Conservation (phyloP, 2,113 vertebrate species). For the Pyrgilauda ruficollis region DNA sequence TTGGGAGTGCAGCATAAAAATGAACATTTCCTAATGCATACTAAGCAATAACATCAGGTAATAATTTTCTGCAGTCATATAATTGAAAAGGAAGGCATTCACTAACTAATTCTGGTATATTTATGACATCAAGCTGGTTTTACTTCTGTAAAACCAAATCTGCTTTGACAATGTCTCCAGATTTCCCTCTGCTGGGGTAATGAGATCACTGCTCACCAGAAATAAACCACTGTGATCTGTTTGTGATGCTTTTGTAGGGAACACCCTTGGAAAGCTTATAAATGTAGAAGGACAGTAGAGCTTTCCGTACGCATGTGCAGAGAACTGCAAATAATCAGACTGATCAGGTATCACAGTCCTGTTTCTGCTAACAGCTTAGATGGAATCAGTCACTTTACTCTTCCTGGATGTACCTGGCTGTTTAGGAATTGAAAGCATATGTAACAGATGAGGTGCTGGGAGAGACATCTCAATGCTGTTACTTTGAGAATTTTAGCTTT, state of each 20-base stretch:
- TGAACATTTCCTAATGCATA: not conserved
- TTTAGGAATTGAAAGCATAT: not conserved
- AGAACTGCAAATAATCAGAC: not conserved
- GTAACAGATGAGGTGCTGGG: not conserved
- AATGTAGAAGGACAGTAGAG: not conserved
- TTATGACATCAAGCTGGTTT: not conserved
- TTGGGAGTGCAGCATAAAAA: not conserved
- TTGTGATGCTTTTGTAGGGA: not conserved
- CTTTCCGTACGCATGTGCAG: not conserved
- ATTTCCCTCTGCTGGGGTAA: slow-evolving; percentile 40
- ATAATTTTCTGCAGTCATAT: not conserved
- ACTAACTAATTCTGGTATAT: not conserved
- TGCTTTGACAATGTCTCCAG: slow-evolving; percentile 9
- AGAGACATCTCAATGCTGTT: not conserved
- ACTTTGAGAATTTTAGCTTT: not conserved
- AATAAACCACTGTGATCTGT: not conserved
- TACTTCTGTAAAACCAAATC: not conserved
- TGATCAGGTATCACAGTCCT: not conserved
- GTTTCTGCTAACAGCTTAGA: not conserved
- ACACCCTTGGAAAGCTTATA: not conserved
- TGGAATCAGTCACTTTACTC: not conserved
- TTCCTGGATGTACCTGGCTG: not conserved
- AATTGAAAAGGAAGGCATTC: not conserved
- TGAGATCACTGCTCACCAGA: not conserved
- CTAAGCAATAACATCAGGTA: not conserved